Percentiles rank a stretch among this genome's conserved stretches.
These are phyloP conservation scores for Diorhabda sublineata DNA, from an alignment of 1,140 invertebrate species.

Conservation along the genomic window DNA sequence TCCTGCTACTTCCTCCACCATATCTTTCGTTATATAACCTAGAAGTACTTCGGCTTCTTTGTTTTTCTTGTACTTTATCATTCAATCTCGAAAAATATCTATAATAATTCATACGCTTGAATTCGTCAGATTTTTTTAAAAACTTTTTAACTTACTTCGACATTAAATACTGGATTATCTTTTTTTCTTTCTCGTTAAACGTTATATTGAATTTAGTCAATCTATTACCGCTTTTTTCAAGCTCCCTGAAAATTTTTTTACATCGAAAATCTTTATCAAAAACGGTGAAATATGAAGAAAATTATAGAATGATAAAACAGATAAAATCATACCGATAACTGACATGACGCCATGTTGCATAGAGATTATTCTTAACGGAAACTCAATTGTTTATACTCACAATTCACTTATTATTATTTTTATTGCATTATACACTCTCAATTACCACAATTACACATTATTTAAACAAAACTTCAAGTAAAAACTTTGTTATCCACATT, in stretches of 20 bases:
- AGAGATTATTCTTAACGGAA: no score
- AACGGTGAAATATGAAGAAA: no score
- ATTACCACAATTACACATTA: no score
- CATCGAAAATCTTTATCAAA: neutral
- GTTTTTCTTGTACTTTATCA: neutral
- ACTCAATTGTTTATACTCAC: no score
- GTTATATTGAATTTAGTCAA: conserved; percentile 4
- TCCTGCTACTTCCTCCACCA: neutral
- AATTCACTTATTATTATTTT: no score
- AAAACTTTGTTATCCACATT: no score
- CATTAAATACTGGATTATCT: conserved; percentile 24
- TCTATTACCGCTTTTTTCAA: conserved; percentile 11
- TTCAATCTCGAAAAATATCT: neutral
- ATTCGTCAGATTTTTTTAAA: neutral
- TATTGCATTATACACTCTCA: no score
- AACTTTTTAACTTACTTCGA: conserved; percentile 17
- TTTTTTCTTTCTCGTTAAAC: conserved; percentile 26
- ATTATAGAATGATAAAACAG: no score
- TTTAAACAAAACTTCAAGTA: no score
- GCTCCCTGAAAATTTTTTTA: conserved; percentile 19
- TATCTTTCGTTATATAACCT: neutral
- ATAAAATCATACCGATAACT: no score
- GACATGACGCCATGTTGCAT: no score
- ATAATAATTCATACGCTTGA: neutral
- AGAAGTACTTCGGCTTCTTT: neutral